phyloP scores from a whole-genome alignment of 2,888 invertebrate genomes.

The Phaonia tiefii region DNA sequence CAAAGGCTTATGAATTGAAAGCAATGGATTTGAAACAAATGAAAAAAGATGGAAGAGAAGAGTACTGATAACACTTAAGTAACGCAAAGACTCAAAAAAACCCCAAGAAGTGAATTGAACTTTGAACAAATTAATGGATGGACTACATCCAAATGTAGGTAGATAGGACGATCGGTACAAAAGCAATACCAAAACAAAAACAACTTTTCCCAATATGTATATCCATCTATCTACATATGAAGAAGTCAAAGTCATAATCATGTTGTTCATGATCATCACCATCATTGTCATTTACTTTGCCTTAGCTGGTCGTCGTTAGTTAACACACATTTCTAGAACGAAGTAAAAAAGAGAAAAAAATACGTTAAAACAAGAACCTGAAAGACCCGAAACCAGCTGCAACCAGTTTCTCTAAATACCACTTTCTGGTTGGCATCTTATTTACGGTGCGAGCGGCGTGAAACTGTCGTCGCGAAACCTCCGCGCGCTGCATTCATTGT shows the following conservation, averaged over 20 bases:
- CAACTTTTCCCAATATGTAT: slow-evolving; percentile 59
- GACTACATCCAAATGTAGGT: too few relatives aligned
- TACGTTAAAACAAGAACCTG: slow-evolving; percentile 27
- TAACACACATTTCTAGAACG: slow-evolving; percentile 22
- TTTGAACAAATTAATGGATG: too few relatives aligned
- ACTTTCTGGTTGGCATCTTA: background rate
- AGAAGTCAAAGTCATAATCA: background rate
- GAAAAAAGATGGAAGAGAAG: too few relatives aligned
- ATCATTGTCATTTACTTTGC: background rate
- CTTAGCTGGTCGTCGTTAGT: slow-evolving; percentile 8
- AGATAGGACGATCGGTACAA: background rate
- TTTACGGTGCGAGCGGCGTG: background rate
- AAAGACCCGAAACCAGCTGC: slow-evolving; percentile 52
- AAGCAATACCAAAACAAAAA: slow-evolving; percentile 40
- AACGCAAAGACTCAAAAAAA: too few relatives aligned
- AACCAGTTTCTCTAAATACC: slow-evolving; percentile 63
- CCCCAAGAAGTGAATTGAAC: too few relatives aligned
- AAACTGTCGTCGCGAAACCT: slow-evolving; percentile 1
- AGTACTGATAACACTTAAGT: too few relatives aligned
- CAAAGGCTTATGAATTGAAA: too few relatives aligned
- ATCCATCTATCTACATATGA: slow-evolving; percentile 28
- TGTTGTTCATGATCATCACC: background rate
- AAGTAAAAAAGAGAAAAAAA: background rate
- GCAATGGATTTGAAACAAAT: too few relatives aligned
- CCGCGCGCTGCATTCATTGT: background rate